Base-by-base conservation (phyloP, 92 coral and sea anemone species). In the Metridium senile region DNA sequence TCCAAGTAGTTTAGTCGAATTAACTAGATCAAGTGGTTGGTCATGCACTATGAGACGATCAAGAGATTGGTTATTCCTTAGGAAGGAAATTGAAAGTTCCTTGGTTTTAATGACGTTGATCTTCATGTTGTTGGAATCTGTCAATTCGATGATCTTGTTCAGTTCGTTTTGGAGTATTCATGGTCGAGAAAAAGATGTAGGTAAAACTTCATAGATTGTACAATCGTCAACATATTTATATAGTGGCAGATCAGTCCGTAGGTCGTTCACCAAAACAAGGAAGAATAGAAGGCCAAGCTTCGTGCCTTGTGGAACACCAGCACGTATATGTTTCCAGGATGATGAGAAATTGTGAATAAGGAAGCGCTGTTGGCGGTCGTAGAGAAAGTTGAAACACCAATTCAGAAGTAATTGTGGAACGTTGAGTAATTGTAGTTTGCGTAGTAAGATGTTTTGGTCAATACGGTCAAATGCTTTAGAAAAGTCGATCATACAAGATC, bases 401-500 rank as follows among this genome's bases (percentile, higher is more conserved):
- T n/a, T n/a, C n/a, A n/a, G n/a, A n/a, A n/a, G n/a, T n/a, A n/a
- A n/a, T n/a, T n/a, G n/a, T n/a, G n/a, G n/a, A n/a, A n/a, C n/a
- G n/a, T n/a, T n/a, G n/a, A n/a, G n/a, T n/a, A n/a, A n/a, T n/a
- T n/a, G n/a, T n/a, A n/a, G n/a, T n/a, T n/a, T n/a, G n/a, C n/a
- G n/a, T n/a, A n/a, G n/a, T n/a, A n/a, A n/a, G n/a, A n/a, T n/a
- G n/a, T n/a, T n/a, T n/a, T n/a, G n/a, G n/a, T n/a, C n/a, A n/a
- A n/a, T n/a, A n/a, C n/a, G n/a, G n/a, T n/a, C n/a, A n/a, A n/a
- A n/a, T n/a, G n/a, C n/a, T n/a, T n/a, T n/a, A n/a, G n/a, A n/a
- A n/a, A n/a, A n/a, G n/a, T n/a, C 82, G 16, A 85, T 86, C 34
- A 86, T 18, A 19, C 90, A 86, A 30, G 86, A 86, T 22, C 83